Base-by-base conservation (phyloP, 2,113 vertebrate species). In the Agelaius tricolor region DNA sequence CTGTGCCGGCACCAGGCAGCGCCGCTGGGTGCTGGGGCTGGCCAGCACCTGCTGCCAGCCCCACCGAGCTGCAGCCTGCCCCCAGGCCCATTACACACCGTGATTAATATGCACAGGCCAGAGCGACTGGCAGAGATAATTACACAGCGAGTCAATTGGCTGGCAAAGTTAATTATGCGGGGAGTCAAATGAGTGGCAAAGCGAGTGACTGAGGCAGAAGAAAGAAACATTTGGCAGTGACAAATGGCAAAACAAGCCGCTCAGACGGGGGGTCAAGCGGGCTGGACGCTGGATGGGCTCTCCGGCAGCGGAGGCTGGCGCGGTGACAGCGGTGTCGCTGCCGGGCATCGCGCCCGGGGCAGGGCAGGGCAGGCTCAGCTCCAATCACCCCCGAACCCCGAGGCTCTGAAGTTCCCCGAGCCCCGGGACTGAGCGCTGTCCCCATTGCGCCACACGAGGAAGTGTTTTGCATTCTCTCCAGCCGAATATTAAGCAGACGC, bases 161-260 rank as follows among this genome's bases (percentile, higher is more conserved):
- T 97, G 95, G 96, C 96, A 86, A 87, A 96, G 91, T 96, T 96
- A 93, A 96, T 96, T 96, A 96, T 44, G 86, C 90, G 44, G 77
- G 58, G 75, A 88, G 90, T 95, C 95, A 94, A 95, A 94, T 37
- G 89, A 91, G 88, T 24, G 91, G 91, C 89, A 37, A 92, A 96
- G 44, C 81, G 6, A 96, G 89, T 11, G 94, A 92, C 74, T 58
- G 93, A 84, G 81, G 80, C 93, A 85, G 88, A 95, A 93, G 63
- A 94, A 96, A 89, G 90, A 74, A 73, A 69, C 86, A 63, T 93
- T 95, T 95, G 85, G 94, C 93, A 94, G 90, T 95, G 96, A 96
- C 91, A 95, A 96, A 97, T 87, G 90, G 91, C 95, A 84, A 80
- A 89, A 93, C 88, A 89, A 93, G 96, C 91, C 37, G 11, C 88